These are phyloP conservation scores for Drosophila koepferae DNA, from an alignment of 2,888 invertebrate species.

Conservation along the genomic window DNA sequence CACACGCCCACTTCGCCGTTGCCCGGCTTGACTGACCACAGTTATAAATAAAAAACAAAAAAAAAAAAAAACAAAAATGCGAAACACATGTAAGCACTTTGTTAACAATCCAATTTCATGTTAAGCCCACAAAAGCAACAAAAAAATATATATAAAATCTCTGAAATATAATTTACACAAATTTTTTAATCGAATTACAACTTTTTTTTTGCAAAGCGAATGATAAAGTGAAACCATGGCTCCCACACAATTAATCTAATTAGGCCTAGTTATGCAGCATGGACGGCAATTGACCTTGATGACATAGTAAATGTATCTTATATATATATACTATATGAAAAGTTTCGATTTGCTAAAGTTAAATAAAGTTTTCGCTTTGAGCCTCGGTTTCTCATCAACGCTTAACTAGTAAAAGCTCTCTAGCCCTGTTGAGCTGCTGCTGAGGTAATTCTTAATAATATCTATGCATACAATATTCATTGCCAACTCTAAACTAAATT, in stretches of 20 bases:
- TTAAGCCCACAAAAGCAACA: not conserved
- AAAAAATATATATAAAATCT: not conserved
- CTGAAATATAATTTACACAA: slow-evolving; percentile 1
- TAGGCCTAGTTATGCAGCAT: not conserved
- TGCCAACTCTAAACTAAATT: too few relatives aligned
- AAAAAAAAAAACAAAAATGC: not conserved
- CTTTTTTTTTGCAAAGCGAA: not conserved
- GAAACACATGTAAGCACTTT: slow-evolving; percentile 22
- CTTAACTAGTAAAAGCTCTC: too few relatives aligned
- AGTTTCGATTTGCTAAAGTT: not conserved
- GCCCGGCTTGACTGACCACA: slow-evolving; percentile 5
- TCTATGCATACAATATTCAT: too few relatives aligned
- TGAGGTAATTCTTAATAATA: too few relatives aligned
- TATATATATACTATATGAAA: too few relatives aligned
- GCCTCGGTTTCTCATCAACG: too few relatives aligned
- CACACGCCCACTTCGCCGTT: not conserved
- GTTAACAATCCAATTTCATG: slow-evolving; percentile 12
- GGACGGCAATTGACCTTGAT: not conserved
- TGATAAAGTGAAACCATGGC: not conserved
- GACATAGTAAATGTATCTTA: not conserved
- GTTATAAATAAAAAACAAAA: slow-evolving; percentile 11
- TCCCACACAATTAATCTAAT: not conserved
- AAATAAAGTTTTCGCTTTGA: not conserved
- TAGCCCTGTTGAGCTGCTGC: too few relatives aligned
- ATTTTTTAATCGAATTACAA: not conserved